phyloP scores from a whole-genome alignment of 2,797 vertebrate species.

The Chaetodon trifasciatus region DNA sequence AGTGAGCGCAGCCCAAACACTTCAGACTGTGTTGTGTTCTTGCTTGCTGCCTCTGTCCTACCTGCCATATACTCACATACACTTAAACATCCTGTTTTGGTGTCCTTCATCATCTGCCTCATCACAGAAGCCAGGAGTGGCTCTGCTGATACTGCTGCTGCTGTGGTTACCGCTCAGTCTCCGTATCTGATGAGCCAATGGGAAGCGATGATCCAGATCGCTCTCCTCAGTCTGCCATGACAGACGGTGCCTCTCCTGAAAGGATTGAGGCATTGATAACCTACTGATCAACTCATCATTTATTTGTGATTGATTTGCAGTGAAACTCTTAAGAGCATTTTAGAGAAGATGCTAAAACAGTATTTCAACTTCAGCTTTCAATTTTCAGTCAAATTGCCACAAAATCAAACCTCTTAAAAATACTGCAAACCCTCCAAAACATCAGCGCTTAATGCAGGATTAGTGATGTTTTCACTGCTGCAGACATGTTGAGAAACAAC shows the following conservation, averaged over 20 bases:
- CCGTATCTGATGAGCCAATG: not conserved
- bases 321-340: not conserved
- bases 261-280: not conserved
- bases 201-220: not conserved
- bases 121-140: not conserved
- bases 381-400: no score
- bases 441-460: not conserved
- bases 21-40: conserved; percentile 1
- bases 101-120: conserved; percentile 8
- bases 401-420: not conserved
- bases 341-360: no score
- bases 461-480: not conserved
- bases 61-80: not conserved
- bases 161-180: not conserved
- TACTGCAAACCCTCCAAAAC: not conserved
- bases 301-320: not conserved
- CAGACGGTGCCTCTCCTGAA: not conserved
- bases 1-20: not conserved
- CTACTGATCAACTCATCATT: not conserved
- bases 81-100: not conserved
- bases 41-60: not conserved
- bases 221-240: not conserved
- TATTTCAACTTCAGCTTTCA: not conserved
- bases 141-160: not conserved
- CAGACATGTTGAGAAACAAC: not conserved